Evolutionary conservation across 2,797 vertebrate species (phyloP).

Genomic region (Gallinago solitaria): DNA sequence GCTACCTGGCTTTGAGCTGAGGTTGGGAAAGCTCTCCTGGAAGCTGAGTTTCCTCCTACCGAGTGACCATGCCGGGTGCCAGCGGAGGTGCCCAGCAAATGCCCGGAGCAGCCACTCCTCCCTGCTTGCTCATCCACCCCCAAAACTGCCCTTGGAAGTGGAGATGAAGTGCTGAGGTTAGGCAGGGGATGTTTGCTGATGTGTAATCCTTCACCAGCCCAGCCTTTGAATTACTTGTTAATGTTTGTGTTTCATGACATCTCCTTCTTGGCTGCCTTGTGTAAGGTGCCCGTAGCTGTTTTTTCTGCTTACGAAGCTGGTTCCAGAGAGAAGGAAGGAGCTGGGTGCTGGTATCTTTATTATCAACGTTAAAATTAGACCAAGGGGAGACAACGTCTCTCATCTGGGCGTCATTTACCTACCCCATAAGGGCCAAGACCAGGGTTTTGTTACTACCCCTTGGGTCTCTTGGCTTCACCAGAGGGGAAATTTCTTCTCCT

Average conservation of each 20-base stretch:
- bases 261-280: neutral
- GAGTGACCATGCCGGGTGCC: fast-evolving
- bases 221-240: neutral
- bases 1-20: neutral
- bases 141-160: neutral
- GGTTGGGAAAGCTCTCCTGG: neutral
- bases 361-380: neutral
- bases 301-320: slow-evolving; percentile 7
- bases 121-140: neutral
- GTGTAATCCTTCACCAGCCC: neutral
- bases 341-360: neutral
- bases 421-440: neutral
- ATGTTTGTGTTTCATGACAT: neutral
- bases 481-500: neutral
- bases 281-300: neutral
- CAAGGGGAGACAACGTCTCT: neutral
- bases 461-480: neutral
- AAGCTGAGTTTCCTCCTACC: neutral
- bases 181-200: neutral
- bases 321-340: neutral
- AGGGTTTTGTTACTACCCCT: neutral
- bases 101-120: neutral
- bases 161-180: neutral
- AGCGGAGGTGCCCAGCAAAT: neutral
- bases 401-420: neutral